Conservation (phyloP, 2,888 invertebrate species). For the Drosophila kambysellisi region DNA sequence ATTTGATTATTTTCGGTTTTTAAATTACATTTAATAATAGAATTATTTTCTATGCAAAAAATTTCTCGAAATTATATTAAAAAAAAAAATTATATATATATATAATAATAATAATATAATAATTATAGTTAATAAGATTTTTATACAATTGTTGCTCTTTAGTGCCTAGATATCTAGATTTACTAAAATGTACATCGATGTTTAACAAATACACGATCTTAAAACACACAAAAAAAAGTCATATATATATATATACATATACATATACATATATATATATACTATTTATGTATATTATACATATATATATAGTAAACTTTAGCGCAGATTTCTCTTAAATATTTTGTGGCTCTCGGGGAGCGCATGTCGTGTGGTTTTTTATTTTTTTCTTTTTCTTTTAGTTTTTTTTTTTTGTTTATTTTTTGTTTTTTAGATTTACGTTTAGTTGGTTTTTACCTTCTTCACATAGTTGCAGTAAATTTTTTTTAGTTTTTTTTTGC, state of each 20-base stretch:
- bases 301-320: constrained; percentile 47
- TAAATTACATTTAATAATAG: constrained; percentile 73
- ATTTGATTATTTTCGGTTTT: constrained; percentile 72
- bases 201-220: constrained; percentile 67
- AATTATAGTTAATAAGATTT: constrained; percentile 46
- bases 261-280: constrained; percentile 27
- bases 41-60: constrained; percentile 71
- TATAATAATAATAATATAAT: constrained; percentile 39
- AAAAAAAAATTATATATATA: constrained; percentile 38
- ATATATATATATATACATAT: constrained; percentile 23
- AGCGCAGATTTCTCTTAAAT: constrained; percentile 58
- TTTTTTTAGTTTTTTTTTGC: constrained; percentile 31
- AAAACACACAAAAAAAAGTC: constrained; percentile 45
- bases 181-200: constrained; percentile 73
- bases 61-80: constrained; percentile 52
- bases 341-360: constrained; percentile 47
- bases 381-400: constrained; percentile 8
- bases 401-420: constrained; percentile 12
- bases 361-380: constrained; percentile 31
- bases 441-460: constrained; percentile 37
- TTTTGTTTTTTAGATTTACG: constrained; percentile 28
- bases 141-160: constrained; percentile 71
- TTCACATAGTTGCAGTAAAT: constrained; percentile 42
- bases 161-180: constrained; percentile 67
- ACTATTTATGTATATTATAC: constrained; percentile 22